Evolutionary conservation across 2,113 vertebrate genomes (phyloP).

Genomic region (Cyprinodon variegatus): DNA sequence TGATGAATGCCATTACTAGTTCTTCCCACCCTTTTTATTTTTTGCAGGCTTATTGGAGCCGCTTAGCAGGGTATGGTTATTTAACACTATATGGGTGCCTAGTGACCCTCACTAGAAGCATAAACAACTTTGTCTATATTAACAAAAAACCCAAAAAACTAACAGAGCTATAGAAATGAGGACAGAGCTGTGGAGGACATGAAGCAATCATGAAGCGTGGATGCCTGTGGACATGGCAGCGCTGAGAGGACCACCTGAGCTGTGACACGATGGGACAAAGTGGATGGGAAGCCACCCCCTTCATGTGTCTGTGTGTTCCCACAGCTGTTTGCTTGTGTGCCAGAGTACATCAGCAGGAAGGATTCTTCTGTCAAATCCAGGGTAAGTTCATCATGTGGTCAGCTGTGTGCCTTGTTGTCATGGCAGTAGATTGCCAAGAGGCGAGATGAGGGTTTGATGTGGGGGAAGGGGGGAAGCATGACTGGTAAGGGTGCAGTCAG

Average conservation of each 20-base stretch:
- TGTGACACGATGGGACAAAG: slow-evolving; percentile 50
- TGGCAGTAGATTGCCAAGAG: slow-evolving; percentile 55
- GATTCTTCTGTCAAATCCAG: slow-evolving; percentile 57
- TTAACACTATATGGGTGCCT: slow-evolving; percentile 2
- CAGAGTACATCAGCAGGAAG: slow-evolving; percentile 49
- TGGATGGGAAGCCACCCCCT: slow-evolving; percentile 9
- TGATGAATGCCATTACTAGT: slow-evolving; percentile 55
- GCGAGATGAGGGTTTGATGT: slow-evolving; percentile 16
- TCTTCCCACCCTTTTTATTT: no score
- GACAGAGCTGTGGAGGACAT: slow-evolving; percentile 17
- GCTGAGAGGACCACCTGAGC: slow-evolving; percentile 57
- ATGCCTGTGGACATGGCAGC: slow-evolving; percentile 56
- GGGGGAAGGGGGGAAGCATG: neutral
- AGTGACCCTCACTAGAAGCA: no score
- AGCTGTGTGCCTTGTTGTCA: slow-evolving; percentile 62
- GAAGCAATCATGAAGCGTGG: slow-evolving; percentile 47
- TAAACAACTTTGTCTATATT: no score
- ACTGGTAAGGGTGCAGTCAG: slow-evolving; percentile 22
- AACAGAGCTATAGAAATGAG: slow-evolving; percentile 42
- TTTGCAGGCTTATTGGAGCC: slow-evolving; percentile 28
- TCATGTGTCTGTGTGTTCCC: slow-evolving; percentile 9
- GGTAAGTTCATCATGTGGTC: slow-evolving; percentile 69
- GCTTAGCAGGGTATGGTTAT: slow-evolving; percentile 10
- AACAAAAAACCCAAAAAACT: slow-evolving; percentile 15
- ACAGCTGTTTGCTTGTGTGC: slow-evolving; percentile 39